Conservation (phyloP, 2,797 vertebrate genomes). For the Poecilia gillii region DNA sequence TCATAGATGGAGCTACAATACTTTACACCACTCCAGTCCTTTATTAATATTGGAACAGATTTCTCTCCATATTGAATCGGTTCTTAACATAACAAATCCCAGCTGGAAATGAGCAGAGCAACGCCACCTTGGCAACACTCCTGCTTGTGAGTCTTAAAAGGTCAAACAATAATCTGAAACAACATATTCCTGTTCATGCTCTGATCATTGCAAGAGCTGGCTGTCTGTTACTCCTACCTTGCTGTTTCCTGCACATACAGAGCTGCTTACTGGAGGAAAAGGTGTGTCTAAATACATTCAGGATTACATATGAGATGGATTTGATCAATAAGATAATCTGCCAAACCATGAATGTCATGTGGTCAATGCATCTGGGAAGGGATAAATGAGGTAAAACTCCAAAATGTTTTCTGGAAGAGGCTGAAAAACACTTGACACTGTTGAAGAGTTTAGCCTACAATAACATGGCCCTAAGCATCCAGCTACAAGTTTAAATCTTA, state of each 20-base stretch:
- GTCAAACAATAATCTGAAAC: constrained; percentile 8
- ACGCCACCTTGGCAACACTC: neutral
- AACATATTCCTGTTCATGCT: neutral
- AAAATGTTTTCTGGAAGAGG: neutral
- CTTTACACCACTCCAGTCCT: too few species aligned
- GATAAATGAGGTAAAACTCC: neutral
- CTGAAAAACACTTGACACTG: too few species aligned
- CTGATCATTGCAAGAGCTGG: neutral
- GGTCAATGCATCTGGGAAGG: neutral
- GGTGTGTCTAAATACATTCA: neutral
- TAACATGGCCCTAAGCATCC: neutral
- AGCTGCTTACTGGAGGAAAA: neutral
- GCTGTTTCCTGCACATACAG: neutral
- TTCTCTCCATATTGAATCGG: neutral
- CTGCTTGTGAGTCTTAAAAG: constrained; percentile 1
- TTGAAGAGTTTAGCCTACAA: neutral
- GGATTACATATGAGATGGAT: neutral
- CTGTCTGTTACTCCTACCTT: neutral
- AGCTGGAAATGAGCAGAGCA: neutral
- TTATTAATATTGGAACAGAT: neutral
- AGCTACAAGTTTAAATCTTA: neutral
- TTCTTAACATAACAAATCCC: neutral
- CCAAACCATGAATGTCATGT: neutral
- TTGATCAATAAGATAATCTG: neutral
- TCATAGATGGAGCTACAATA: neutral